Conservation (phyloP, 2,888 invertebrate genomes). For the Eupeodes latifasciatus region DNA sequence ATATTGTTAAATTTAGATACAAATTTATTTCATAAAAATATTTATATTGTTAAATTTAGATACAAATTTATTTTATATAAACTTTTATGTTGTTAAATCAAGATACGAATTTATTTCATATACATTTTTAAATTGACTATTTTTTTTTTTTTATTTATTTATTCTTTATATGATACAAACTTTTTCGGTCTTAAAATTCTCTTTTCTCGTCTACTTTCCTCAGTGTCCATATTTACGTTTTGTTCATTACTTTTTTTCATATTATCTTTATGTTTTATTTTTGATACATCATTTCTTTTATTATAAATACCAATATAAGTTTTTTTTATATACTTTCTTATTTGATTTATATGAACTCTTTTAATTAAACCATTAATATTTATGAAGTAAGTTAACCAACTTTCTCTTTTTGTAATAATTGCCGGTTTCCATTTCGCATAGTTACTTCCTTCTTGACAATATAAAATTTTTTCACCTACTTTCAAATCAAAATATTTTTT, state of each 20-base stretch:
- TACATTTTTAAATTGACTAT: background rate
- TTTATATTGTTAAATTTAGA: background rate
- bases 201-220: background rate
- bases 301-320: background rate
- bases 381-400: too few species aligned
- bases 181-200: slow-evolving; percentile 1
- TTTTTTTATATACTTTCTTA: background rate
- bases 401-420: too few species aligned
- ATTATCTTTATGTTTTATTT: background rate
- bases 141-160: background rate
- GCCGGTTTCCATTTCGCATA: too few species aligned
- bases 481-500: too few species aligned
- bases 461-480: too few species aligned
- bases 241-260: background rate
- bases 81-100: background rate
- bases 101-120: background rate
- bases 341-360: too few species aligned
- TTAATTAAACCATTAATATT: slow-evolving; percentile 1
- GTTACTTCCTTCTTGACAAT: too few species aligned
- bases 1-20: too few species aligned
- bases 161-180: background rate
- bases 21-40: too few species aligned
- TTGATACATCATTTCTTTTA: background rate
- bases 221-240: background rate
- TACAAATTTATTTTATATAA: background rate